Evolutionary conservation across 1,140 invertebrate species (phyloP), one percentile per base, ranked within the genome.

Genomic region (Portunus trituberculatus): DNA sequence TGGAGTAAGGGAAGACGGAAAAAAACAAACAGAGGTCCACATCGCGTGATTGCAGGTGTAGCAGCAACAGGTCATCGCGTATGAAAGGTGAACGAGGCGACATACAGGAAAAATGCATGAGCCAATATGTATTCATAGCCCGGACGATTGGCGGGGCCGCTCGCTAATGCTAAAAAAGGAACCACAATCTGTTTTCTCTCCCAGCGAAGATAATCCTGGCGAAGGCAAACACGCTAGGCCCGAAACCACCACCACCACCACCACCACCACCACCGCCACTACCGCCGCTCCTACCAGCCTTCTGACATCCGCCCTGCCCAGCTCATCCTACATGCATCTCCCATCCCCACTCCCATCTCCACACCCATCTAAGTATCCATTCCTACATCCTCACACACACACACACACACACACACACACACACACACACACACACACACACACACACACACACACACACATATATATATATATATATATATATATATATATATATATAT

Each of bases 131-230:
- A 76, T 76, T 76, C 67, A 76, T 76, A n/a, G 67, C 67, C 67
- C 20, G 67, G 25, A 20, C 67, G 67, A 76, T 76, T 76, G 67
- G 67, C 67, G 25, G 67, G 67, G n/a, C 67, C 16, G 67, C 67
- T 76, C 67, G 67, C 67, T 76, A 76, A 76, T 76, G 67, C 67
- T 76, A 76, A 76, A 76, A 76, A 76, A 76, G 67, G 67, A 76
- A 20, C 67, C 67, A 76, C 67, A 76, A 76, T 76, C 16, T 76
- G 67, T 76, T 76, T 76, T 76, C 67, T 76, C 67, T 76, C 67
- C 20, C 67, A 20, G 52, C 52, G 52, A 59, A 59, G 52, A 59
- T 59, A 59, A 59, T 59, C 52, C 52, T 10, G 52, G 52, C 52
- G 52, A 59, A 59, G 52, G 52, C 52, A 59, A 59, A 59, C 52